Base-by-base conservation (phyloP, 2,797 vertebrate genomes). In the Poeciliopsis turneri region DNA sequence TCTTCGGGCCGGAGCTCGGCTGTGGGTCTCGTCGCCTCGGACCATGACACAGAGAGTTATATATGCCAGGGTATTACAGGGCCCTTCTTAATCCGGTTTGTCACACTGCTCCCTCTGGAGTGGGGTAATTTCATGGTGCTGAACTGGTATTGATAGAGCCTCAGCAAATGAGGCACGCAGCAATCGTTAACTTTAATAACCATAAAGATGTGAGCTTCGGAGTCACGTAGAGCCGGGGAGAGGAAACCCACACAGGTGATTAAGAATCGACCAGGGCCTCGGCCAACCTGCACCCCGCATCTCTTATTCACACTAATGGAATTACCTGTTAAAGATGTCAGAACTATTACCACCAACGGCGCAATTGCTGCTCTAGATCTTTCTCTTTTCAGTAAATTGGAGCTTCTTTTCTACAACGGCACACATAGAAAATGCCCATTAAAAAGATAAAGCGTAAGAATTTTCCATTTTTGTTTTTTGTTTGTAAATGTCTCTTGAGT, bases 111-210 rank as follows among this genome's bases (percentile, higher is more conserved):
- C 94, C 93, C 94, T 90, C 84, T 82, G 91, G 94, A 92, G 90
- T 76, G 86, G 91, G 89, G 93, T 94, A 94, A 95, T 96, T 95
- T 96, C 94, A 95, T 95, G 95, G 87, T 94, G 85, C 90, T 94
- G 90, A 94, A 94, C 92, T 92, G 90, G 91, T 94, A 95, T 94
- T 93, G 93, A 96, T 95, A 92, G 93, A 92, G 91, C 80, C 91
- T 90, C 90, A 90, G 92, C 91, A 94, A 95, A 93, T 93, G 88
- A 91, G 88, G 92, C 93, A 92, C 91, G 87, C 90, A 78, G 92
- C 89, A 94, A 94, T 95, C 93, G 90, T 93, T 94, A 94, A 93
- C 93, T 93, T 92, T 94, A 95, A 94, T 94, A 95, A 93, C 93
- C 94, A 93, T 94, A 94, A 93, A 95, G 94, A 95, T 93, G 91